Percentiles rank a stretch among this genome's conserved stretches.
Conservation (phyloP, 2,888 invertebrate species). For the Diloba caeruleocephala region DNA sequence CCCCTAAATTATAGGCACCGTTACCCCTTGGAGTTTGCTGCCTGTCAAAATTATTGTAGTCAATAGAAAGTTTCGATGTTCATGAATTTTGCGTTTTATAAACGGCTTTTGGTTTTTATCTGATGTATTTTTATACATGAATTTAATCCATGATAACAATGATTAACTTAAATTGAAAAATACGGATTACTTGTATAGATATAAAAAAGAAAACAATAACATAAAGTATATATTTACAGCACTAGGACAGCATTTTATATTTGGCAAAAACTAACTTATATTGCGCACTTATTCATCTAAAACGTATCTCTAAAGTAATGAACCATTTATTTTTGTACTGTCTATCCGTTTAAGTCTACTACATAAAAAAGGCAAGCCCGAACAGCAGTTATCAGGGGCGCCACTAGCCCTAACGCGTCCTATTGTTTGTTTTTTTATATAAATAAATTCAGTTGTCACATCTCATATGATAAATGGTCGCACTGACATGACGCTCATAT, state of each 20-base stretch:
- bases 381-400: constrained; percentile 75
- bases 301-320: no score
- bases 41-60: constrained; percentile 32
- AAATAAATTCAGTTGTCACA: constrained; percentile 89
- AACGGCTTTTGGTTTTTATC: no score
- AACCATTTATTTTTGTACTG: constrained; percentile 2
- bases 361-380: constrained; percentile 64
- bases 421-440: constrained; percentile 86
- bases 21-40: constrained; percentile 69
- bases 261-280: no score
- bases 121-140: no score
- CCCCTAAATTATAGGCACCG: constrained; percentile 70
- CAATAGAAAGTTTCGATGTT: constrained; percentile 39
- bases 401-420: constrained; percentile 69
- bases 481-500: constrained; percentile 84
- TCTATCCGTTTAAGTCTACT: constrained; percentile 60
- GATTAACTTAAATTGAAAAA: no score
- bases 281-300: no score
- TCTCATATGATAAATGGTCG: constrained; percentile 83
- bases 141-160: no score
- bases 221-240: no score
- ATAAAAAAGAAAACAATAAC: no score
- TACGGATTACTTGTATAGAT: no score
- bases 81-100: not conserved
- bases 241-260: no score